Evolutionary conservation across 2,888 invertebrate genomes (phyloP).

Genomic region (Leptogaster cylindrica): DNA sequence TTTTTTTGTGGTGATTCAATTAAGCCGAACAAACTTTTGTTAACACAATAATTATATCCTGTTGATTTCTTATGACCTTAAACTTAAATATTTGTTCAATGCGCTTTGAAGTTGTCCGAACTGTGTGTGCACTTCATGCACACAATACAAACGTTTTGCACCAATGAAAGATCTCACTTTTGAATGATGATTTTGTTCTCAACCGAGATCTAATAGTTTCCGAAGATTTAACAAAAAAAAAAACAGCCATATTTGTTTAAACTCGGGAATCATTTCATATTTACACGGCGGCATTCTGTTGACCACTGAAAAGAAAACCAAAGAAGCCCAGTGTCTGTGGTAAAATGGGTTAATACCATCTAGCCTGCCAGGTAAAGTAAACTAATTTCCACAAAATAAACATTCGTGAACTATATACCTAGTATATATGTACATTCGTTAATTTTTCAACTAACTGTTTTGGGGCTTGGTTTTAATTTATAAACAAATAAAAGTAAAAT

Average conservation of each 20-base stretch:
- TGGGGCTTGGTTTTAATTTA: constrained; percentile 10
- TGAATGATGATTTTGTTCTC: constrained; percentile 25
- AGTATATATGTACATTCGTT: background rate
- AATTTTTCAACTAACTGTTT: constrained; percentile 17
- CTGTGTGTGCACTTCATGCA: background rate
- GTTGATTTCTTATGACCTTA: too few relatives aligned
- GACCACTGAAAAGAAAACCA: background rate
- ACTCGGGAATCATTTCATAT: constrained; percentile 24
- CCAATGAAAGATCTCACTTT: background rate
- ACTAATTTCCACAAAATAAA: constrained; percentile 43
- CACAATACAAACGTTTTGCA: background rate
- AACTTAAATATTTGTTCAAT: too few relatives aligned
- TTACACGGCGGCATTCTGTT: constrained; percentile 15
- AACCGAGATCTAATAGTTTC: constrained; percentile 20
- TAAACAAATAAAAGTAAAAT: background rate
- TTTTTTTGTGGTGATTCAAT: too few relatives aligned
- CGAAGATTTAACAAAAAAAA: constrained; percentile 14
- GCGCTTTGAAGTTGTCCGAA: background rate
- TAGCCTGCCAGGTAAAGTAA: constrained; percentile 31
- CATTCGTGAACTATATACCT: constrained; percentile 37
- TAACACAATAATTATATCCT: too few relatives aligned
- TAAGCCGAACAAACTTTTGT: too few relatives aligned
- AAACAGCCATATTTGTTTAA: constrained; percentile 15
- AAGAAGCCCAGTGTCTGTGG: background rate
- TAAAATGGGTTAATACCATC: constrained; percentile 29